Base-by-base conservation (phyloP, 2,888 invertebrate species). In the Cataglyphis cursor region DNA sequence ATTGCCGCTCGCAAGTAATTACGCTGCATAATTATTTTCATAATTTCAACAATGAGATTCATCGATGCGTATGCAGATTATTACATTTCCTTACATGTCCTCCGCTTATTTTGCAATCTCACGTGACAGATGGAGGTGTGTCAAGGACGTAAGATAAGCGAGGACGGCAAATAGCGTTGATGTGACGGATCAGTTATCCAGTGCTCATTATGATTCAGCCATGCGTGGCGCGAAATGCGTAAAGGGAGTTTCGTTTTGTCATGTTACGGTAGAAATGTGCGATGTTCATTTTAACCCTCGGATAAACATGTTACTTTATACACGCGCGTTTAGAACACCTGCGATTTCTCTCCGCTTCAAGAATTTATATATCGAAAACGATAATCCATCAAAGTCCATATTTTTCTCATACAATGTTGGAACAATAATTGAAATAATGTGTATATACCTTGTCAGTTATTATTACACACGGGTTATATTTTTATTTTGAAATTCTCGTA, bases 251-350 rank as follows among this genome's bases (percentile, higher is more conserved):
- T 68, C 59, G 59, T 38, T 80, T 59, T 70, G 59, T 78, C 12
- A 41, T 57, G 76, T 76, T 59, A 78, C 70, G 78, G 59, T 59
- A 70, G 78, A 78, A 70, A 80, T 70, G 72, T 78, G 70, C 24
- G 18, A 78, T 44, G 35, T 78, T 35, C 35, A 41, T 72, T 78
- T 78, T 35, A 78, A 78, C 44, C 31, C 70, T 59, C 70, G 15
- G 41, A 41, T 70, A 44, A 57, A 44, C 44, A 68, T n/a, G 72
- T 78, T 61, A 70, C 35, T 72, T 78, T 61, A 44, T 44, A 31
- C 18, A 70, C 59, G 59, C 78, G 12, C 3, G 15, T 18, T 18
- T 35, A 48, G 24, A 24, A 41, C 57, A 78, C 31, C 57, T 59
- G 59, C 35, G 10, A 41, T 48, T n/a, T 59, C 59, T 24, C 28